phyloP scores from a whole-genome alignment of 2,888 invertebrate species.

The Amaurobius ferox region DNA sequence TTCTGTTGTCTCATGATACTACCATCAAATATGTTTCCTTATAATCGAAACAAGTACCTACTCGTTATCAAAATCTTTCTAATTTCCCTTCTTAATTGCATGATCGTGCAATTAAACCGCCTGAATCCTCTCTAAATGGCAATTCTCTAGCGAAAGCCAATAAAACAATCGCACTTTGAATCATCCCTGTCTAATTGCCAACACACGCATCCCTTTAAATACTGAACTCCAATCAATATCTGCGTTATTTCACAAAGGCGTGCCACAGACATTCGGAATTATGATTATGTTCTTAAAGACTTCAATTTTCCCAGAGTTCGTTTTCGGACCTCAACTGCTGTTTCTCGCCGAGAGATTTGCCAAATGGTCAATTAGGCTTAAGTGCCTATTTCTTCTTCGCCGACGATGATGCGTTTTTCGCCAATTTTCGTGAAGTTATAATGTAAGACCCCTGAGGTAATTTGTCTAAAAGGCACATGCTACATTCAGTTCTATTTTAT shows the following conservation, averaged over 20 bases:
- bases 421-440: neutral
- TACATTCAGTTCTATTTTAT: constrained; percentile 6
- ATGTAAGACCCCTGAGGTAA: neutral
- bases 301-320: constrained; percentile 18
- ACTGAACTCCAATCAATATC: neutral
- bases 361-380: constrained; percentile 40
- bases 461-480: neutral
- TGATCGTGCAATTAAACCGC: too few relatives aligned
- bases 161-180: too few relatives aligned
- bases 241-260: constrained; percentile 21
- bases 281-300: constrained; percentile 37
- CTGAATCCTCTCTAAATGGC: too few relatives aligned
- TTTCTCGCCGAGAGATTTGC: constrained; percentile 18
- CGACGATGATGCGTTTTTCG: constrained; percentile 1
- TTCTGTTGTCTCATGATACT: too few relatives aligned
- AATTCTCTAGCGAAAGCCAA: too few relatives aligned
- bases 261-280: constrained; percentile 27
- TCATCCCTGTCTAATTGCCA: too few relatives aligned
- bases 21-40: too few relatives aligned
- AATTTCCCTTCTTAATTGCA: too few relatives aligned
- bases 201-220: too few relatives aligned
- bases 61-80: too few relatives aligned
- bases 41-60: too few relatives aligned
- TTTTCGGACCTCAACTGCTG: constrained; percentile 18
- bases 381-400: constrained; percentile 22